A percentile compares a stretch with the other conserved stretches of the same genome.
These are phyloP conservation scores for Trissonchulus sp. DNA, from an alignment of 2,888 invertebrate species.

Conservation along the genomic window DNA sequence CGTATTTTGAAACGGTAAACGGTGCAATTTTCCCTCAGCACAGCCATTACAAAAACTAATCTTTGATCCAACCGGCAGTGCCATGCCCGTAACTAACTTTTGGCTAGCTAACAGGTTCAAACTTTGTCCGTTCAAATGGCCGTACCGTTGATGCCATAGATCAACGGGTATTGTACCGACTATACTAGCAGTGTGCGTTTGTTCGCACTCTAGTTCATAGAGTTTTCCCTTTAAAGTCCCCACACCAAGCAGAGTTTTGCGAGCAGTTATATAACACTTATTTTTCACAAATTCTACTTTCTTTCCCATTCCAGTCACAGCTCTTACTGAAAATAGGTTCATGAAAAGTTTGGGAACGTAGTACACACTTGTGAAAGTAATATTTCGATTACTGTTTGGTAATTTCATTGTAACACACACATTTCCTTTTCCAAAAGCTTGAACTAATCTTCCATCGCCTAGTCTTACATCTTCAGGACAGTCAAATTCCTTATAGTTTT, in stretches of 20 bases:
- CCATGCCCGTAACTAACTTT: not conserved
- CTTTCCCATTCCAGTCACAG: not conserved
- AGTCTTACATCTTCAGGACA: not conserved
- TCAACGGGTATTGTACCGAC: not conserved
- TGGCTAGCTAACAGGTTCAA: not conserved
- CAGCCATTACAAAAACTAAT: not conserved
- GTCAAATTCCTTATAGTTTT: not conserved
- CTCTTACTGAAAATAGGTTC: not conserved
- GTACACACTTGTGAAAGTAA: not conserved
- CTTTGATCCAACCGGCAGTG: not conserved
- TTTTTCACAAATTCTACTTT: not conserved
- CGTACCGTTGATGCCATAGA: not conserved
- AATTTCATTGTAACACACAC: not conserved
- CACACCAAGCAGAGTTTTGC: not conserved
- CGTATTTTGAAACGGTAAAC: not conserved
- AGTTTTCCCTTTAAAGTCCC: not conserved
- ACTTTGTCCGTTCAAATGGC: not conserved
- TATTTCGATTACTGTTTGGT: not conserved
- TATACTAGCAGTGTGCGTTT: not conserved
- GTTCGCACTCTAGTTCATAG: not conserved
- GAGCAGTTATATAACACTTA: not conserved
- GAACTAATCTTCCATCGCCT: not conserved
- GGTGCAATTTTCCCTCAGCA: not conserved
- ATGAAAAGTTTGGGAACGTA: not conserved
- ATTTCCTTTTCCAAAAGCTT: not conserved